Base-by-base conservation (phyloP, 2,888 invertebrate genomes). In the Morpho achilles region DNA sequence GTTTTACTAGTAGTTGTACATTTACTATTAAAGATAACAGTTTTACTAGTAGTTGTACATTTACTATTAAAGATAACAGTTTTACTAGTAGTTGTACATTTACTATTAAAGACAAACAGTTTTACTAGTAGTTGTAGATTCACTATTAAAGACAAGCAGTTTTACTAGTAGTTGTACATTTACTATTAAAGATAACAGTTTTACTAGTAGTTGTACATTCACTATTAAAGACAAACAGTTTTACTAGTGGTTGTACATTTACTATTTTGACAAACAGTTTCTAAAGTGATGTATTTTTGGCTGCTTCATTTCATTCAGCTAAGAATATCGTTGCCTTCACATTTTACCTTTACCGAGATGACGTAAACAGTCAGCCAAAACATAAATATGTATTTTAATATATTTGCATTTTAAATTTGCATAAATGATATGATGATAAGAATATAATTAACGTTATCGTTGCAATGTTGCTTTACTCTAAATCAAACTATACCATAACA, bases 371-470 rank as follows among this genome's bases (percentile, higher is more conserved):
- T 23, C 7, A 32, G 32, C 48, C n/a, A n/a, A 39, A 32, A 39
- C 32, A 48, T 39, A 48, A 48, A 23, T 23, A 9, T 32, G 22
- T 41, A 22, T 16, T 41, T 50, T 50, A 8, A 50, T 41, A 41
- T 50, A 50, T 50, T 50, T 41, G 16, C 41, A 50, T 8, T 50
- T 40, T 50, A 50, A 16, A 50, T 50, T 50, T 50, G 40, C 50
- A 50, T 50, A 41, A 8, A 50, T 50, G 41, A 32, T 32, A 32
- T 32, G 32, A 5, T 32, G 32, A 32, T 32, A 32, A 32, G 32
- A 32, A 32, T 32, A 32, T 3, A 32, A 32, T 32, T 32, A 32
- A 32, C 32, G 32, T 32, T 32, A 32, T 32, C 32, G 5, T 32
- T 32, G 32, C 32, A 5, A 32, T 32, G 16, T 22, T 48, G 8